Base-by-base conservation (phyloP, 92 coral and sea anemone species). In the Parazoanthus atlanticus region DNA sequence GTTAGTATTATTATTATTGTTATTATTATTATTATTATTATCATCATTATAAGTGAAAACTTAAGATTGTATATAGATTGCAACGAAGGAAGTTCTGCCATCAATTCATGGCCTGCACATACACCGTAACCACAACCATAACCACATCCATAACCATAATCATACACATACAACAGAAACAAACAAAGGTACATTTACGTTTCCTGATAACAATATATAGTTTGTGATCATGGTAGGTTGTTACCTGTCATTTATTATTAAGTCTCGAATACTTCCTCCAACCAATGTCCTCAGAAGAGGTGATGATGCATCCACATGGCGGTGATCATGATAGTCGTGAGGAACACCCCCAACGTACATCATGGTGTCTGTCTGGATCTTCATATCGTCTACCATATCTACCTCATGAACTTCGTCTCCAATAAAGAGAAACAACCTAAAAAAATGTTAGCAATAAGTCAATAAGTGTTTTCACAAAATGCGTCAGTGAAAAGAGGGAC, bases 281-380 rank as follows among this genome's bases (percentile, higher is more conserved):
- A 74, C 78, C 78, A 74, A 74, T 29, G 78, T 74, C 46, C 12
- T 32, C 41, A 74, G 58, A 13, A 52, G 1, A 13, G 0, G 1
- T 31, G 36, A 32, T 32, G 25, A 8, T 13, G 25, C 78, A 5
- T 32, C 25, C 3, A 0, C 13, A 74, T 74, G 40, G 8, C 13
- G 6, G 3, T 32, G 21, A 15, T 74, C 78, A 29, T 15, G 9
- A 36, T 74, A 74, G 31, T 31, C 78, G 2, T 1, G 43, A 15
- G 78, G 78, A 32, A 74, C 78, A 29, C 78, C 78, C 15, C 78
- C 78, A 32, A 32, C 11, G 13, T 74, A 74, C 78, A 74, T 31
- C 25, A 13, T 21, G 26, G 2, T 0, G 43, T 73, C 43, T 32
- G 78, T 33, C n/a, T 30, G 25, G 1, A 73, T 73, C 25, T 33